Base-by-base conservation (phyloP, 2,113 vertebrate genomes). In the Octodon degus region DNA sequence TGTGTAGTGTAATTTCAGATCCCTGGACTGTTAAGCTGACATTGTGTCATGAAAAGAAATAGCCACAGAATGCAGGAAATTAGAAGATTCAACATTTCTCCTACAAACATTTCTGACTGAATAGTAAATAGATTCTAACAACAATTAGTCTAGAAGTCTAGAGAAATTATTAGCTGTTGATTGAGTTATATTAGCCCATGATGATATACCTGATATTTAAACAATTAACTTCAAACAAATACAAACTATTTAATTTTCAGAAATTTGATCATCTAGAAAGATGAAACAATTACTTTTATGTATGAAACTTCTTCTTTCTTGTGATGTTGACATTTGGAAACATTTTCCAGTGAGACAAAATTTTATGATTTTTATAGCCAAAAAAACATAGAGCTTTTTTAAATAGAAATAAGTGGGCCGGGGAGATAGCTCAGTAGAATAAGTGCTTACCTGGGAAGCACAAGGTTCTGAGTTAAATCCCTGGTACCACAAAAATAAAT, bases 31-130 rank as follows among this genome's bases (percentile, higher is more conserved):
- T 10, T 47, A 47, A 47, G 7, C 74, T 77, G 43, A 77, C 24
- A 77, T 97, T 40, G 34, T 84, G 50, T 50, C 70, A 94, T 83
- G 94, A 80, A 10, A 11, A 86, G 30, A 95, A 80, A 95, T 5
- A 96, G 34, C 53, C 25, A 92, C 0, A 90, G 5, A 50, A 95
- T 60, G 16, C 2, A 97, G n/a, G 2, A 96, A 86, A 97, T 96
- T 32, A 95, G 27, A 8, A 94, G 37, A 89, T 82, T 63, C 94
- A 95, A 97, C 70, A 47, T 55, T 91, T 96, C 53, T 30, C 94
- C 30, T 68, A 50, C 50, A 95, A 53, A 77, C 19, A 53, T 81
- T 95, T 53, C 3, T 43, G 67, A 80, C 32, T 85, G 4, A 86
- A 40, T 68, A 83, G 93, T 72, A 89, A 97, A 63, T n/a, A 37